Percentiles rank a stretch among this genome's conserved stretches.
These are phyloP conservation scores for Andrena camellia DNA, from an alignment of 2,888 invertebrate genomes.

Conservation along the genomic window DNA sequence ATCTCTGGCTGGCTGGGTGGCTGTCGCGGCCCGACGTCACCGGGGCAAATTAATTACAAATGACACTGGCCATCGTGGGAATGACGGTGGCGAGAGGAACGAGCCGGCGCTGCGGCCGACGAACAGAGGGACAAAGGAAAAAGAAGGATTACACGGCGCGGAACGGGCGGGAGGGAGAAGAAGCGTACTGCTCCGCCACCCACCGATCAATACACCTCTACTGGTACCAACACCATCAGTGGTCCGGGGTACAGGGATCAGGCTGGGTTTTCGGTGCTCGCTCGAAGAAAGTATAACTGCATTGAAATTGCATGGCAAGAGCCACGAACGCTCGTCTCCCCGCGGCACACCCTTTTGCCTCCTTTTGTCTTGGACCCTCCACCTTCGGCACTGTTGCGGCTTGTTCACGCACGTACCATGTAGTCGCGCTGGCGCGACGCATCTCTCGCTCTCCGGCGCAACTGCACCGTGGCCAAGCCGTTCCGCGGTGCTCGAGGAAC, in stretches of 20 bases:
- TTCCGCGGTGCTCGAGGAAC: not conserved
- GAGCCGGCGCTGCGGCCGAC: conserved; percentile 2
- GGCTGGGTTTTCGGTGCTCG: conserved; percentile 36
- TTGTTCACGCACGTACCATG: conserved; percentile 10
- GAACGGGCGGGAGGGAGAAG: conserved; percentile 34
- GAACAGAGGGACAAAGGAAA: conserved; percentile 31
- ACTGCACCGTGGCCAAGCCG: conserved; percentile 17
- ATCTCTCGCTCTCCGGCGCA: conserved; percentile 9
- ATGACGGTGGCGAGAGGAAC: conserved; percentile 25
- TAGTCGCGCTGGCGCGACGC: not conserved
- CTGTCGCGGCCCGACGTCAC: too few relatives aligned
- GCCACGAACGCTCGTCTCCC: conserved; percentile 2
- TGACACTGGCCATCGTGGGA: conserved; percentile 26
- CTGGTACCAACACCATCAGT: conserved; percentile 72
- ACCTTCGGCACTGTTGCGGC: not conserved
- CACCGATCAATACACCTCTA: conserved; percentile 83
- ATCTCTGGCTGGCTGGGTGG: not conserved
- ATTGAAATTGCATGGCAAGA: conserved; percentile 41
- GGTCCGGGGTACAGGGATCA: conserved; percentile 47
- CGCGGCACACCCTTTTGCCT: conserved; percentile 2
- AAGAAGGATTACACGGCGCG: conserved; percentile 30
- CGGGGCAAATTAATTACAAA: conserved; percentile 39
- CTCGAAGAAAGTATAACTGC: conserved; percentile 44
- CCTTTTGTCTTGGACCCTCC: not conserved
- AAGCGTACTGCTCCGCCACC: conserved; percentile 75